Evolutionary conservation across 2,888 invertebrate genomes (phyloP).

Genomic region (Ennomos fuscantarius): DNA sequence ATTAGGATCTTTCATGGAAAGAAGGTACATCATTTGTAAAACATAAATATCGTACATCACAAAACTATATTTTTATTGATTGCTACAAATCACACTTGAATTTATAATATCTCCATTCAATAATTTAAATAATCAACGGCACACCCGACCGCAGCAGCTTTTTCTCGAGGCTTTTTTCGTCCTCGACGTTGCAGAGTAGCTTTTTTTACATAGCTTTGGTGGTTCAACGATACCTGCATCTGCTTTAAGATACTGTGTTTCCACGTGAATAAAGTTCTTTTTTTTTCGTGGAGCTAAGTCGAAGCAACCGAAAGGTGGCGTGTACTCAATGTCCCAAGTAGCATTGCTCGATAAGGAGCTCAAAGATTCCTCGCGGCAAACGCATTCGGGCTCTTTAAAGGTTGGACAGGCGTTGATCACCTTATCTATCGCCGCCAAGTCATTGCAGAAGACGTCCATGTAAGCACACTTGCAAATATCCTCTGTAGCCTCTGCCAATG

Average conservation of each 20-base stretch:
- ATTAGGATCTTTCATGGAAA: too few relatives aligned
- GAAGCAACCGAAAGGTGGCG: constrained; percentile 89
- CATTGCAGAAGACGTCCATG: constrained; percentile 80
- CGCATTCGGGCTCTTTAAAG: constrained; percentile 74
- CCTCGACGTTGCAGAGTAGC: constrained; percentile 53
- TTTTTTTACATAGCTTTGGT: constrained; percentile 50
- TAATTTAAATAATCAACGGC: constrained; percentile 40
- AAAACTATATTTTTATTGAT: not conserved
- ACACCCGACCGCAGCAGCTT: constrained; percentile 48
- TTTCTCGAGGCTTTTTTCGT: constrained; percentile 49
- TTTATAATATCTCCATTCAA: constrained; percentile 9
- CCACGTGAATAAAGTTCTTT: constrained; percentile 81
- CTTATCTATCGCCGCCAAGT: constrained; percentile 72
- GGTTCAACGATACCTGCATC: constrained; percentile 77
- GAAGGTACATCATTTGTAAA: too few relatives aligned
- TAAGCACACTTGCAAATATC: constrained; percentile 82
- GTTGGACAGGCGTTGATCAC: constrained; percentile 77
- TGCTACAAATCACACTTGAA: not conserved
- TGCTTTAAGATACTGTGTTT: constrained; percentile 86
- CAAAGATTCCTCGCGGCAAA: constrained; percentile 71
- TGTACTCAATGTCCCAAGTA: constrained; percentile 89
- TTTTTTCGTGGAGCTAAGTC: constrained; percentile 83
- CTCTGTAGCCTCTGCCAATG: constrained; percentile 74
- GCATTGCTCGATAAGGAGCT: constrained; percentile 84
- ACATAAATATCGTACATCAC: not conserved